phyloP scores from a whole-genome alignment of 2,797 vertebrate genomes.

The Tinamus major region DNA sequence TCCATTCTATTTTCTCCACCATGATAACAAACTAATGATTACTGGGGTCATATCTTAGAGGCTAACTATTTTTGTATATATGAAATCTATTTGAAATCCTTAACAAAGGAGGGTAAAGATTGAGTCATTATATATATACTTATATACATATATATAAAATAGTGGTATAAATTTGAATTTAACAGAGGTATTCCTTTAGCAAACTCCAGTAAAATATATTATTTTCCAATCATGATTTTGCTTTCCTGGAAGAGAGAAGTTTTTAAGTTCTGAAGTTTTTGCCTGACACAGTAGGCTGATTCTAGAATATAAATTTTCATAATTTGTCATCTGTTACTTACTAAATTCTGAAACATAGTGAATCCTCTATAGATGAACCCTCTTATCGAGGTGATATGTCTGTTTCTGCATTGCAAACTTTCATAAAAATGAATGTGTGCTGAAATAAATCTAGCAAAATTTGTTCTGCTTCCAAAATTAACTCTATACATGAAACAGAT shows the following conservation, averaged over 20 bases:
- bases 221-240: not conserved
- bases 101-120: not conserved
- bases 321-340: not conserved
- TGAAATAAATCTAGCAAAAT: not conserved
- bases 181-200: not conserved
- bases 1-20: not conserved
- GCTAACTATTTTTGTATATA: not conserved
- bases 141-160: too few relatives aligned
- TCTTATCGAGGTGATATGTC: not conserved
- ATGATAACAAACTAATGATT: not conserved
- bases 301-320: not conserved
- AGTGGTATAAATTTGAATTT: not conserved
- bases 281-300: not conserved
- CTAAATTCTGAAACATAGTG: not conserved
- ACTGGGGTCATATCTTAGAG: not conserved
- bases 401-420: not conserved
- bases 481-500: not conserved
- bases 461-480: not conserved
- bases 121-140: not conserved
- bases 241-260: not conserved
- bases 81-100: not conserved
- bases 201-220: not conserved
- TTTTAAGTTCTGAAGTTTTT: not conserved
- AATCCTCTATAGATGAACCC: fast-evolving
- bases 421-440: not conserved